Evolutionary conservation across 2,797 vertebrate genomes (phyloP), one percentile per base, ranked within the genome.

Genomic region (Otolemur crassicaudatus): DNA sequence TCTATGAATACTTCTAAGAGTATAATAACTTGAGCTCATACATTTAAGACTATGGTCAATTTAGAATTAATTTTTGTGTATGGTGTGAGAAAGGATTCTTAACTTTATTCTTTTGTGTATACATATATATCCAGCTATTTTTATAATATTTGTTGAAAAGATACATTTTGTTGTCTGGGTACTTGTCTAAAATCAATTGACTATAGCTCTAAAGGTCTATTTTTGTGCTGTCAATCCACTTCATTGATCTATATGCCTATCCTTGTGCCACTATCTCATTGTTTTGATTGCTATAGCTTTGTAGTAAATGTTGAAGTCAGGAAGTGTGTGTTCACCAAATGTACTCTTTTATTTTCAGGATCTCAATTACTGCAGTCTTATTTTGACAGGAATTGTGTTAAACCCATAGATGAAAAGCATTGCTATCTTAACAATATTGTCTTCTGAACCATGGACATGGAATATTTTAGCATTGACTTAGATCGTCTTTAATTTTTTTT

Each of bases 21-120:
- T 46, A 72, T 37, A 83, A 87, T 5, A 94, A 23, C 43, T 94
- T 95, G 63, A 92, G 37, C 25, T 92, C 17, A 58, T 70, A 70
- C 20, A 69, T 49, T 77, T 70, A 49, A 43, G 22, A 70, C 22
- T 77, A 14, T 34, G 34, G 40, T 37, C 43, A 40, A 53, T 27
- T 61, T 73, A 65, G 37, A 82, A 49, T 86, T 84, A 90, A 86
- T 56, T 76, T 86, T 53, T 90, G 22, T 93, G 31, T 65, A 77
- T 13, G 7, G 19, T 31, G 34, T 82, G 60, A 95, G 29, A 14
- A 90, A 95, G 61, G 25, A 25, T 14, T 84, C 56, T 75, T 75
- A 93, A 16, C 27, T 92, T 84, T 79, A 84, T 61, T 89, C 23
- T 46, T 88, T 58, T 75, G 11, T 85, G 31, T 82, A 20, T 37